phyloP scores from a whole-genome alignment of 1,140 invertebrate species.

The Campoletis sonorensis region DNA sequence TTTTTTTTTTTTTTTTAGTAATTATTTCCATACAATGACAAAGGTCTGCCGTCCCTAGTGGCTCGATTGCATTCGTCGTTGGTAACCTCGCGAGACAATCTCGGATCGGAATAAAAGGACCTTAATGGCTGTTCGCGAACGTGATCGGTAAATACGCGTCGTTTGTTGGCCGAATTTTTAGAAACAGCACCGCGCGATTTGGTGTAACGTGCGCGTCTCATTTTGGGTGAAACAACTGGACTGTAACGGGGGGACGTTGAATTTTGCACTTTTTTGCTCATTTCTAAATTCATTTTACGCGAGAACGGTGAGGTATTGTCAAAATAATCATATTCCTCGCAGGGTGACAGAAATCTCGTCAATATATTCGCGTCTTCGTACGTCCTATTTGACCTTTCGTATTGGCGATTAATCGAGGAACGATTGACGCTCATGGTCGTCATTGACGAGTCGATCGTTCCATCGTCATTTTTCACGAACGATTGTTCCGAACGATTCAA shows the following conservation, averaged over 20 bases:
- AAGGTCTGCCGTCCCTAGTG: slow-evolving; percentile 65
- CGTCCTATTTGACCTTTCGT: background rate
- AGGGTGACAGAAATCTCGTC: slow-evolving; percentile 62
- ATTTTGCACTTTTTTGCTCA: slow-evolving; percentile 56
- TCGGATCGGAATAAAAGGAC: slow-evolving; percentile 70
- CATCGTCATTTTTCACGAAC: slow-evolving; percentile 1
- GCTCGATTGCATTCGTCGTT: slow-evolving; percentile 51
- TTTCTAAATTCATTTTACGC: slow-evolving; percentile 19
- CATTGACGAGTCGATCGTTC: slow-evolving; percentile 19
- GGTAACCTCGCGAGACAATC: slow-evolving; percentile 64
- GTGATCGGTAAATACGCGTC: slow-evolving; percentile 66
- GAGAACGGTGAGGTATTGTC: slow-evolving; percentile 50
- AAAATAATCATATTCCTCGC: slow-evolving; percentile 66
- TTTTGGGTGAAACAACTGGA: slow-evolving; percentile 61
- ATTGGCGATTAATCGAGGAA: background rate
- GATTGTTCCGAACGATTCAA: slow-evolving; percentile 58
- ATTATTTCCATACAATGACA: slow-evolving; percentile 68
- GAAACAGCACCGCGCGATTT: slow-evolving; percentile 49
- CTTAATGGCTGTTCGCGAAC: slow-evolving; percentile 67
- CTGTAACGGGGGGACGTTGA: slow-evolving; percentile 60
- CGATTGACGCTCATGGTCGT: slow-evolving; percentile 21
- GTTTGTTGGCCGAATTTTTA: slow-evolving; percentile 60
- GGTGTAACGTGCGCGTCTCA: slow-evolving; percentile 47
- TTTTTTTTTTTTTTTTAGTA: too few relatives aligned
- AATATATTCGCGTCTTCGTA: background rate